Base-by-base conservation (phyloP, 2,797 vertebrate species). In the Helarctos malayanus region DNA sequence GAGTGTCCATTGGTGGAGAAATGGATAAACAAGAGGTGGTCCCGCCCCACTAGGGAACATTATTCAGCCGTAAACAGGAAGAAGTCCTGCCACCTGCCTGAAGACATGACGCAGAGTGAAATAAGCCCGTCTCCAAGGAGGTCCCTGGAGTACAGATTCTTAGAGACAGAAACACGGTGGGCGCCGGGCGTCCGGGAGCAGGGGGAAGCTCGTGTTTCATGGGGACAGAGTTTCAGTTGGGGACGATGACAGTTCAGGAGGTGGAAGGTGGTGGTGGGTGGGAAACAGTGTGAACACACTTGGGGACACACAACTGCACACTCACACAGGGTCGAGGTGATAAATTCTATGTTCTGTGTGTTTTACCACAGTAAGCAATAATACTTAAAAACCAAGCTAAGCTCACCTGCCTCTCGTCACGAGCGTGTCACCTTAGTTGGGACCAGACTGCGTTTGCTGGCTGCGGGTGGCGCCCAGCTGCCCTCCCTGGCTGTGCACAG, bases 41-140 rank as follows among this genome's bases (percentile, higher is more conserved):
- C 3, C 5, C 0, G 6, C 32, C 49, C 1, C 14, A 23, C 32
- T 0, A 10, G 5, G 25, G 49, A 8, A 25, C 6, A 12, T 35
- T 4, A 8, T 7, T 56, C 78, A 18, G 35, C 49, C 78, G 29
- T 16, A 29, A 29, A 35, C 75, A 8, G 38, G 68, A 41, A n/a
- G 49, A 27, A 5, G 47, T 29, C 29, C 52, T 23, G 79, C 16
- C 35, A 9, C 56, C 8, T 4, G 57, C 56, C 7, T 8, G 49
- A 35, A 54, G 86, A 3, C 6, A 5, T 2, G 25, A 7, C 6
- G 29, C 16, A 56, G 3, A 29, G 38, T 16, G 68, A 45, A 47
- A 13, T 11, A 5, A 45, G 29, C 35, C 47, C 13, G 0, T 8
- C 73, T 32, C 18, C 7, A 1, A 3, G 21, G 61, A 32, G 7